Evolutionary conservation across 2,888 invertebrate species (phyloP).

Genomic region (Tryphoninae sp.): DNA sequence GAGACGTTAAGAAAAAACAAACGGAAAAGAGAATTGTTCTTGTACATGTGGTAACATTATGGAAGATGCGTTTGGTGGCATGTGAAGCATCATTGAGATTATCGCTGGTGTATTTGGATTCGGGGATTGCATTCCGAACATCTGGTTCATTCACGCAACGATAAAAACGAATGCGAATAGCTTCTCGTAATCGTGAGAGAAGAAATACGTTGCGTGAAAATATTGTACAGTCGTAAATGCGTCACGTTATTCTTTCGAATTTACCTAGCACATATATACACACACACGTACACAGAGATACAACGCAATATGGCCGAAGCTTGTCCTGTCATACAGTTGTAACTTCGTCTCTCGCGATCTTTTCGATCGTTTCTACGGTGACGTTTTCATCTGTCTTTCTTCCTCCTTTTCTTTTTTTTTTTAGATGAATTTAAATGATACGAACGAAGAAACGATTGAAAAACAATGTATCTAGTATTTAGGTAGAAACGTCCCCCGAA

Average conservation of each 20-base stretch:
- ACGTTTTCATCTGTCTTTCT: slow-evolving; percentile 7
- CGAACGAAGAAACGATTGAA: slow-evolving; percentile 41
- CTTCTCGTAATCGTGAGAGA: background rate
- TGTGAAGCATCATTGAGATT: background rate
- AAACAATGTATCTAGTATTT: slow-evolving; percentile 57
- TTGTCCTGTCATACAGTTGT: background rate
- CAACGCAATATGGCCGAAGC: slow-evolving; percentile 1
- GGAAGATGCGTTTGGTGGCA: slow-evolving; percentile 18
- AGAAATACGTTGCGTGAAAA: background rate
- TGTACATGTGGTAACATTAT: slow-evolving; percentile 55
- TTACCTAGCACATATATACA: background rate
- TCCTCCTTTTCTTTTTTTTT: slow-evolving; percentile 10
- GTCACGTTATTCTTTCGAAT: slow-evolving; percentile 14
- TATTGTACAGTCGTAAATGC: background rate
- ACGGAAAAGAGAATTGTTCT: slow-evolving; percentile 20
- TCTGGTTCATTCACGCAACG: slow-evolving; percentile 35
- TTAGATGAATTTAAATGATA: too few relatives aligned
- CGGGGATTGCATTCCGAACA: slow-evolving; percentile 40
- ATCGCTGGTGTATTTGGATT: slow-evolving; percentile 38
- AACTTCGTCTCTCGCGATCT: slow-evolving; percentile 21
- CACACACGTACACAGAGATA: background rate
- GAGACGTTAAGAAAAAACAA: slow-evolving; percentile 23
- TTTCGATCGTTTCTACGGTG: slow-evolving; percentile 47
- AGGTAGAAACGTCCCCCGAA: slow-evolving; percentile 53
- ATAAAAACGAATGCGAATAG: slow-evolving; percentile 17